These are phyloP conservation scores for Sphaerodactylus townsendi DNA, from an alignment of 2,113 vertebrate species.

Conservation along the genomic window DNA sequence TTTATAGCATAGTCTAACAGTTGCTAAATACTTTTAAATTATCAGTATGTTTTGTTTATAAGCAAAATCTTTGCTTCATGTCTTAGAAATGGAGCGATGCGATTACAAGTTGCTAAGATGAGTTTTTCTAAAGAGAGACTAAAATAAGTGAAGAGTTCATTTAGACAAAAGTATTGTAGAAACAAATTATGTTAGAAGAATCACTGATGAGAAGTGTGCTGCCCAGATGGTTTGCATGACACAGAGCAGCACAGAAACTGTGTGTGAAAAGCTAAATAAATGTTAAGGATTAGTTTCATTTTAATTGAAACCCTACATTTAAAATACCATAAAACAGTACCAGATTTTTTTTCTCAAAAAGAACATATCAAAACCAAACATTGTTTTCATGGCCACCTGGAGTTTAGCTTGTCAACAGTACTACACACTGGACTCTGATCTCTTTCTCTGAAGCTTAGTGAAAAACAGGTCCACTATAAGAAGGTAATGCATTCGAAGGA, in stretches of 20 bases:
- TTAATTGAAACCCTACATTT: conserved; percentile 61
- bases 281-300: conserved; percentile 55
- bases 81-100: conserved; percentile 52
- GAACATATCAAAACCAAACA: conserved; percentile 30
- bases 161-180: conserved; percentile 33
- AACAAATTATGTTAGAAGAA: conserved; percentile 47
- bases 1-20: conserved; percentile 79
- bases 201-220: conserved; percentile 62
- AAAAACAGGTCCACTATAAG: fast-evolving
- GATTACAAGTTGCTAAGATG: conserved; percentile 36
- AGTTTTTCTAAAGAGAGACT: conserved; percentile 52
- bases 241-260: conserved; percentile 54
- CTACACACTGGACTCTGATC: not conserved
- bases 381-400: not conserved
- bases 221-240: conserved; percentile 65
- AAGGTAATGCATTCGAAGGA: not conserved
- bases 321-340: conserved; percentile 52
- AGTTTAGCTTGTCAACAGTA: not conserved
- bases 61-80: conserved; percentile 64
- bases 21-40: conserved; percentile 73
- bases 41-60: conserved; percentile 54
- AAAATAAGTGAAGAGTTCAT: conserved; percentile 36
- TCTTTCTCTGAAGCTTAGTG: not conserved
- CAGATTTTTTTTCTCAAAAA: conserved; percentile 30
- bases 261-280: conserved; percentile 67